phyloP scores from a whole-genome alignment of 2,113 vertebrate species.

The Zosterops borbonicus region DNA sequence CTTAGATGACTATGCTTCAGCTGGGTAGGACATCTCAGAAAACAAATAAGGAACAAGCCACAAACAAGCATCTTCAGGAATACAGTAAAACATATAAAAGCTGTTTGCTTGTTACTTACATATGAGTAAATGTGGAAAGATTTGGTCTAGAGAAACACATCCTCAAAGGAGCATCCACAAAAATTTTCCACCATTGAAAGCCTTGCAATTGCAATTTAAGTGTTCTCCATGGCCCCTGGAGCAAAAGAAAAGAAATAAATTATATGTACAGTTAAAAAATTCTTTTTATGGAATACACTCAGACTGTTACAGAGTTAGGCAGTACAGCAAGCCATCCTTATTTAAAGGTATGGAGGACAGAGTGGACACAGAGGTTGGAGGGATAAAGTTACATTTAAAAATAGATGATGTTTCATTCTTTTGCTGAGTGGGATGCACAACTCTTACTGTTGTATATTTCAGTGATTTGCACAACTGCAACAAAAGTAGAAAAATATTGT shows the following conservation, averaged over 20 bases:
- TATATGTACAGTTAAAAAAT: background rate
- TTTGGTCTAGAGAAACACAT: background rate
- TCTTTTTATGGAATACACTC: background rate
- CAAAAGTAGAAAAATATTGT: background rate
- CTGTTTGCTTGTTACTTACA: background rate
- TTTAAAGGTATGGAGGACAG: background rate
- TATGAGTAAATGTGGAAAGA: background rate
- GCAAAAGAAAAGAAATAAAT: background rate
- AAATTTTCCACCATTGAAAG: background rate
- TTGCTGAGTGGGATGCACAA: background rate
- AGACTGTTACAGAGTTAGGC: background rate
- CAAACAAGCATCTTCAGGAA: background rate
- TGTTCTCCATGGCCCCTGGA: background rate
- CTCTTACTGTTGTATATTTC: background rate
- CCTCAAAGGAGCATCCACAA: background rate
- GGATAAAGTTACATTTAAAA: background rate
- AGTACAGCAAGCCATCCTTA: background rate
- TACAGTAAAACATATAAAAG: background rate
- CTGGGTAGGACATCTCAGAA: background rate
- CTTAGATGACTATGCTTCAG: background rate
- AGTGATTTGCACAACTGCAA: background rate
- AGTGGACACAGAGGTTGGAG: background rate
- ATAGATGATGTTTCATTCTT: background rate
- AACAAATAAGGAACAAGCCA: background rate
- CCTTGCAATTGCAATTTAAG: background rate